These are phyloP conservation scores for Eretmocerus hayati DNA, from an alignment of 2,888 invertebrate species.

Conservation along the genomic window DNA sequence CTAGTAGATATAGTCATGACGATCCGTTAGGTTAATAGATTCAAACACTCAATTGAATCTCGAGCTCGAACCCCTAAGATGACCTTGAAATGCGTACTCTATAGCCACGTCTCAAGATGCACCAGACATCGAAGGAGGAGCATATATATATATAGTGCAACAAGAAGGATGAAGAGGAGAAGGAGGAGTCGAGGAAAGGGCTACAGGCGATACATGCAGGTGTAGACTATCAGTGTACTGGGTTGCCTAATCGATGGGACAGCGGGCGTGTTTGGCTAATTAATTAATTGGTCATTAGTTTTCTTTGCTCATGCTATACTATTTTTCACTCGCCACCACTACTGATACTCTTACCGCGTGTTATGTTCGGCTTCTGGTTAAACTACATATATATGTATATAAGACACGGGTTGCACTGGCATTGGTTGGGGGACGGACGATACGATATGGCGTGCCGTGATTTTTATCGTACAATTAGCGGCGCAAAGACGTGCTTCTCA, in stretches of 20 bases:
- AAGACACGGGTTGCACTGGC: conserved; percentile 7
- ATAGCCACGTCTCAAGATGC: too few species aligned
- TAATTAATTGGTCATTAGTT: conserved; percentile 36
- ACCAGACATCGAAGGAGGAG: too few species aligned
- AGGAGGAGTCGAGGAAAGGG: neutral
- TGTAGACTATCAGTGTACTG: too few species aligned
- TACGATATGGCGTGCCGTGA: conserved; percentile 44
- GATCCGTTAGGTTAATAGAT: too few species aligned
- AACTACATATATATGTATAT: too few species aligned
- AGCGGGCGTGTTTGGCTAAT: conserved; percentile 19
- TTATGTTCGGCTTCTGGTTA: too few species aligned
- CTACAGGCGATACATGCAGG: neutral
- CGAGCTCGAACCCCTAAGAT: too few species aligned
- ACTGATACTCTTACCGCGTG: conserved; percentile 13
- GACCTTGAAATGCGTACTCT: too few species aligned
- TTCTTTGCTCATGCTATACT: conserved; percentile 29
- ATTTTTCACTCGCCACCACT: conserved; percentile 27
- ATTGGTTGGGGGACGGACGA: too few species aligned
- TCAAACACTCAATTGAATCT: too few species aligned
- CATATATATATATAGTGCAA: too few species aligned
- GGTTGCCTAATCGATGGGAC: neutral
- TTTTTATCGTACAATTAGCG: conserved; percentile 48
- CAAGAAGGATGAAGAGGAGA: neutral
- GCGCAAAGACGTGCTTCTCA: conserved; percentile 37
- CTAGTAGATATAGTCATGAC: too few species aligned